phyloP scores from a whole-genome alignment of 1,140 invertebrate genomes.

The Amphibalanus amphitrite region DNA sequence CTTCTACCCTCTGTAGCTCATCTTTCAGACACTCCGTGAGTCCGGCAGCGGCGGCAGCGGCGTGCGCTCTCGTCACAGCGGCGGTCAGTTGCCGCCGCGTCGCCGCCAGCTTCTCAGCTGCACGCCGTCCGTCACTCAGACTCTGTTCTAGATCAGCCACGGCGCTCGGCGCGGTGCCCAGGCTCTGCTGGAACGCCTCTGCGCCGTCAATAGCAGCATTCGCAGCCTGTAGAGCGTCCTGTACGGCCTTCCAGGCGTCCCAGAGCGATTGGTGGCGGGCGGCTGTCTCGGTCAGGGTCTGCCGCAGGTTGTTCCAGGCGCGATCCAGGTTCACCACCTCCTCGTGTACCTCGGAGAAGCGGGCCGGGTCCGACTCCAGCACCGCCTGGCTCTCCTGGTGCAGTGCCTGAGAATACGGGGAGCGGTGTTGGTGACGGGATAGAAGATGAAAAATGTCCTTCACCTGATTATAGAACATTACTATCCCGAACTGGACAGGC shows the following conservation, averaged over 20 bases:
- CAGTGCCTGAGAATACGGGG: not conserved
- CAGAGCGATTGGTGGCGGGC: not conserved
- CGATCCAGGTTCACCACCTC: not conserved
- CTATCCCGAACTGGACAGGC: too few species aligned
- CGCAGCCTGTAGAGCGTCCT: not conserved
- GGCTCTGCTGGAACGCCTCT: not conserved
- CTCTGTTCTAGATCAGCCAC: not conserved
- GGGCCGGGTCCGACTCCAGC: not conserved
- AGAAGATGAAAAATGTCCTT: too few species aligned
- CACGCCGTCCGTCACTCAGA: not conserved
- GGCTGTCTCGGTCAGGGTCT: not conserved
- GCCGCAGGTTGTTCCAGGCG: not conserved
- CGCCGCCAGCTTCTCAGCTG: not conserved
- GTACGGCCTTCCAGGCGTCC: not conserved
- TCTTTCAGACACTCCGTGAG: not conserved
- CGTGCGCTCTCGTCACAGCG: not conserved
- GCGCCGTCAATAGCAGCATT: too few species aligned
- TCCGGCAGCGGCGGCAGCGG: too few species aligned
- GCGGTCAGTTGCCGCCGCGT: not conserved
- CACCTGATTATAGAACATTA: too few species aligned
- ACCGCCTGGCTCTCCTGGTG: constrained; percentile 1
- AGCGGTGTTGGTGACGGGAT: not conserved
- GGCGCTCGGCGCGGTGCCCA: too few species aligned
- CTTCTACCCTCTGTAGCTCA: not conserved
- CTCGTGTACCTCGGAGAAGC: not conserved